Evolutionary conservation across 37 sponge, comb jelly and placozoan genomes (phyloP), one percentile per base, ranked within the genome.

Genomic region (Cladorhizidae sp.): DNA sequence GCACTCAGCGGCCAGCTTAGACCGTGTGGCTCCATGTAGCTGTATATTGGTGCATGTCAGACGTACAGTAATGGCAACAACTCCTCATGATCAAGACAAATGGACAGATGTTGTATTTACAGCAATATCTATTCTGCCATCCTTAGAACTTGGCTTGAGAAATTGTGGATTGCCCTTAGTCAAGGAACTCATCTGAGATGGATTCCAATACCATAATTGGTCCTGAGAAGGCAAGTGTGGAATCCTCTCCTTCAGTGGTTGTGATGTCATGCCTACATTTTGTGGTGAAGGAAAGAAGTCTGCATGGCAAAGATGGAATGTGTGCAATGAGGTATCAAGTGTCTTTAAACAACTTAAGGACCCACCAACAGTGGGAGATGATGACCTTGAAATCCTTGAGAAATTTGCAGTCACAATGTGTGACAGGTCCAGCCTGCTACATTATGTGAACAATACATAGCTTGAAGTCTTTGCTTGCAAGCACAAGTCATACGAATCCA

Each of bases 131-230:
- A 54, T 17, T 54, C 55, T 54, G 55, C 55, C 55, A 54, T 54
- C 55, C 55, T 54, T 54, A 17, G 55, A 54, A 54, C 55, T 54
- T 54, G 55, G 55, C 17, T 54, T 54, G 55, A n/a, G n/a, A n/a
- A n/a, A n/a, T 20, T 54, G 55, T 54, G 55, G 55, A 54, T 54
- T 54, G 17, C 55, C 55, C 17, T 54, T 54, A 17, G 55, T 54
- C 55, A 54, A 54, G 55, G 55, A 54, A 54, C 55, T 54, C 55
- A 54, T 54, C 55, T 20, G 55, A 54, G 55, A 54, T 54, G 55
- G 55, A 54, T 54, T 54, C 55, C 55, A 54, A 54, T 54, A 54
- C 55, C 17, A 54, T 17, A 54, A 54, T 54, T 54, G 55, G 55
- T 17, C 55, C 55, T 54, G 55, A 54, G 55, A 54, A 54, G 55